Base-by-base conservation (phyloP, 1,140 invertebrate species). In the Parapsyche elsis region DNA sequence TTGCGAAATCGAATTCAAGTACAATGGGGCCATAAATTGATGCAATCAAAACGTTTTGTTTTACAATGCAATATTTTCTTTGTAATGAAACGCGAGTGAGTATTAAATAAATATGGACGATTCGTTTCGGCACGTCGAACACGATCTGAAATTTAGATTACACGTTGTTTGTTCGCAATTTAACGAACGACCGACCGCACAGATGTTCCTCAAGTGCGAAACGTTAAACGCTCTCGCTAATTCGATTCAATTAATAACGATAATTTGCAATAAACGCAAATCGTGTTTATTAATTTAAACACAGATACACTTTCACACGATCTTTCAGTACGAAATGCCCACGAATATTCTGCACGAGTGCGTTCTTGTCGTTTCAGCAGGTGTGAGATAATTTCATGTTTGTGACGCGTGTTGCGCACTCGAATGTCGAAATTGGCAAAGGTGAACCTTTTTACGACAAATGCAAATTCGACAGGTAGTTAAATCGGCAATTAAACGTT, bases 91-190 rank as follows among this genome's bases (percentile, higher is more conserved):
- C 30, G 30, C 30, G 7, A 38, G 30, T 38, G 7, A 4, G 30
- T 38, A 38, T 38, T 38, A 38, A 2, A 53, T 53, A 53, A 53
- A 14, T n/a, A 53, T 4, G 12, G 12, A 53, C 49, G 49, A 53
- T 53, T 53, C 49, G 49, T 19, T 53, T 53, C 16, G 49, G 16
- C 16, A n/a, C 49, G 49, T 2, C 16, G 16, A 53, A 53, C 49
- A 53, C 49, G 49, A 53, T 53, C 49, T 53, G 49, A 53, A 53
- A 53, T 53, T 53, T 10, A 53, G 49, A 53, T 53, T 53, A 16
- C 1, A n/a, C 16, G 49, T 10, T n/a, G 16, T 14, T n/a, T 53
- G 49, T 53, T 53, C 49, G 49, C 30, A 38, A 4, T 38, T 38
- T 38, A 38, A 4, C 7, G 7, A 53, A n/a, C 49, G 12, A 10